phyloP scores from a whole-genome alignment of 2,888 invertebrate species.

The Acanthosepion esculentum region DNA sequence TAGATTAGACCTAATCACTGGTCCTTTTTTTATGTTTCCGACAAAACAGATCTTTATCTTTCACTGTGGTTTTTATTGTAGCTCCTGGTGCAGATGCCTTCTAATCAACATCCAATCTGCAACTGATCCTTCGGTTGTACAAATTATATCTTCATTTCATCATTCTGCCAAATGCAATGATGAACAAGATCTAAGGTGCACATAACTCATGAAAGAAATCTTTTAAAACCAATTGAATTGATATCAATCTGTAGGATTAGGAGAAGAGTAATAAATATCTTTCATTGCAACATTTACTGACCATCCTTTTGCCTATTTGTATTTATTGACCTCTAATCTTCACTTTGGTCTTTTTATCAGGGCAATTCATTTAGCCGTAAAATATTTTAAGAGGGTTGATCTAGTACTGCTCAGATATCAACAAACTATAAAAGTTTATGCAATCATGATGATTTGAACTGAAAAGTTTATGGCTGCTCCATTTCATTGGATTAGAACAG shows the following conservation, averaged over 20 bases:
- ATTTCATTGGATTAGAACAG: neutral
- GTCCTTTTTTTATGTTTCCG: neutral
- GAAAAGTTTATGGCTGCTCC: neutral
- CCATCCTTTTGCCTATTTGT: neutral
- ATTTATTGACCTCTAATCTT: neutral
- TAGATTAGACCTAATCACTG: neutral
- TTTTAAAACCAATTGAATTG: slow-evolving; percentile 21
- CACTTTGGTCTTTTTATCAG: neutral
- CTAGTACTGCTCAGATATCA: neutral
- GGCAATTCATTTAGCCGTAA: neutral
- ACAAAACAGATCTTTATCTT: slow-evolving; percentile 17
- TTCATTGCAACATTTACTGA: slow-evolving; percentile 11
- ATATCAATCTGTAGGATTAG: neutral
- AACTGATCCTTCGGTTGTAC: neutral
- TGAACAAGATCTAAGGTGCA: slow-evolving; percentile 33
- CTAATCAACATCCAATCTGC: slow-evolving; percentile 1
- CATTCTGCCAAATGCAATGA: neutral
- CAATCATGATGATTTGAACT: neutral
- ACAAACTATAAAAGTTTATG: neutral
- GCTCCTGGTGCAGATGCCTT: neutral
- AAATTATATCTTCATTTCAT: slow-evolving; percentile 21
- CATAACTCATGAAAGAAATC: slow-evolving; percentile 33
- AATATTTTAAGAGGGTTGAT: neutral
- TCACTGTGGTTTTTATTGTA: neutral
- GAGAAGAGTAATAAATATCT: neutral